Conservation (phyloP, 2,113 vertebrate species). For the Limanda limanda region DNA sequence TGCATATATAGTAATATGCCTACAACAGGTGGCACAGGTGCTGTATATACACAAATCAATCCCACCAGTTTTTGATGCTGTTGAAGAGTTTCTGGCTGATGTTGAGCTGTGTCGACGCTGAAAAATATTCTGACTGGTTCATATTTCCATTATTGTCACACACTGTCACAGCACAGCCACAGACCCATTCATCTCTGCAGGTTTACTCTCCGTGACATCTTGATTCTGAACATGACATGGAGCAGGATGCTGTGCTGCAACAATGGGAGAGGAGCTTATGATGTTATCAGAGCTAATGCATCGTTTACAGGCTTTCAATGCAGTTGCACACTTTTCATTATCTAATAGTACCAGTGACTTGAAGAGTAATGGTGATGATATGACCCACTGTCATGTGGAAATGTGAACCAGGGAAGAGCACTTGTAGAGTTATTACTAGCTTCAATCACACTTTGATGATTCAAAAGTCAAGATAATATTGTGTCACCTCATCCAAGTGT, state of each 20-base stretch:
- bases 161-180: background rate
- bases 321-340: background rate
- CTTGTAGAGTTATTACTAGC: background rate
- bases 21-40: background rate
- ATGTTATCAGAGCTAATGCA: background rate
- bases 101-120: background rate
- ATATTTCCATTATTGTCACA: constrained; percentile 15
- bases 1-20: constrained; percentile 22
- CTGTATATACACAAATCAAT: constrained; percentile 19
- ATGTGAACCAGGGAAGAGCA: too few species aligned
- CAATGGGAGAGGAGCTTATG: background rate
- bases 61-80: constrained; percentile 1
- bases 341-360: background rate
- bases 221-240: background rate
- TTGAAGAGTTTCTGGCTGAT: background rate
- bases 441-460: constrained; percentile 13
- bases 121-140: background rate
- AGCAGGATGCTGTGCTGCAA: background rate
- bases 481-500: background rate
- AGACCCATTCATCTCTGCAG: background rate
- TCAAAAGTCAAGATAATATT: background rate
- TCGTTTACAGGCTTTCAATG: background rate
- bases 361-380: background rate
- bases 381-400: background rate
- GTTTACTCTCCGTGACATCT: background rate